Conservation (phyloP, 2,113 vertebrate genomes). For the Apus apus region DNA sequence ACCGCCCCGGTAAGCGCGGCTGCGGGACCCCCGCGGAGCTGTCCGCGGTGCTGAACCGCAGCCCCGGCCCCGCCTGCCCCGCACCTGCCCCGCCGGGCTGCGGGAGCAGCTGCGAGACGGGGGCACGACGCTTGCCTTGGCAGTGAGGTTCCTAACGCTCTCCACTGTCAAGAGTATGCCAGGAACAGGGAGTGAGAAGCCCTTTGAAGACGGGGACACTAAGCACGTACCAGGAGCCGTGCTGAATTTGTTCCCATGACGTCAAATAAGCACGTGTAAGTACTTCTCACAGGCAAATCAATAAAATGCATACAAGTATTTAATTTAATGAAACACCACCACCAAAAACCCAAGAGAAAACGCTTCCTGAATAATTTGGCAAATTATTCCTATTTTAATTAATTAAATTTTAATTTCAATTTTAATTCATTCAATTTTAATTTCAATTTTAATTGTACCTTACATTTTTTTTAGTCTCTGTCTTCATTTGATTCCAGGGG, state of each 20-base stretch:
- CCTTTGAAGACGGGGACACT: neutral
- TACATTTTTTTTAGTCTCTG: neutral
- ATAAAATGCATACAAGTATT: neutral
- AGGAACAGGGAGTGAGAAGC: neutral
- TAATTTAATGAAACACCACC: neutral
- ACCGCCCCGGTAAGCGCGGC: accelerated
- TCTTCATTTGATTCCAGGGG: neutral
- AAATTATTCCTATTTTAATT: neutral
- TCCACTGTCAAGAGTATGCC: neutral
- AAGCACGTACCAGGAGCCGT: accelerated
- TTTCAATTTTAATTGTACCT: neutral
- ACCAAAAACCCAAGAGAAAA: neutral
- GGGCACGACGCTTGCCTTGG: too few relatives aligned
- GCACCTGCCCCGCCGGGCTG: too few relatives aligned
- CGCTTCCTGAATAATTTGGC: neutral
- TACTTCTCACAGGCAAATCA: neutral
- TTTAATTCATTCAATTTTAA: neutral
- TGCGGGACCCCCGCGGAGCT: neutral
- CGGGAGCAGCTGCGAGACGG: too few relatives aligned
- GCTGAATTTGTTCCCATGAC: neutral
- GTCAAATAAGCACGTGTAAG: neutral
- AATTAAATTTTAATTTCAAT: neutral
- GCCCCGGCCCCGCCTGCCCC: too few relatives aligned
- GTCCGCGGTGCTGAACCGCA: neutral
- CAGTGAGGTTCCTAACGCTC: too few relatives aligned